Evolutionary conservation across 2,113 vertebrate genomes (phyloP), one percentile per base, ranked within the genome.

Genomic region (Myotis brandtii): DNA sequence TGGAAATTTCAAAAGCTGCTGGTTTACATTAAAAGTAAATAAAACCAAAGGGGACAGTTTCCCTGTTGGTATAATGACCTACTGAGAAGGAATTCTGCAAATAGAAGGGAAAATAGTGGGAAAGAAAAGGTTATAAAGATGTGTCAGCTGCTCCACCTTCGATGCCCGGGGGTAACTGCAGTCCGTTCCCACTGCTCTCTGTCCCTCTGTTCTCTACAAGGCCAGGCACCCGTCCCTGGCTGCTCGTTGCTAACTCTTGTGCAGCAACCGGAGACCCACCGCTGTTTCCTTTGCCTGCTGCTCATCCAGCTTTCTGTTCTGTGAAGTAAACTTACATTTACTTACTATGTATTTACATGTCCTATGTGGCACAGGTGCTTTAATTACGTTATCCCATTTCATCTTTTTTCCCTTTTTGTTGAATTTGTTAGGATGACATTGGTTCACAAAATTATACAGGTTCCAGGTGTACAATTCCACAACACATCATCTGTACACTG

Each of bases 141-240:
- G 50, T 5, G 95, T 72, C 93, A 96, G 97, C 75, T 66, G n/a
- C 27, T 52, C 72, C 54, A 20, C 14, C 83, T 70, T 40, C 87
- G 14, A 0, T 4, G 8, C 27, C 43, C 0, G 23, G 8, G 0
- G 5, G 94, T 95, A 89, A 95, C 90, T 96, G 72, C 16, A 32
- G 0, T 40, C 56, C n/a, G 2, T 20, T 69, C 59, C 67, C 16
- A 3, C 27, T 54, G 4, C 56, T 89, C 69, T 69, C 14, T 79
- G 10, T 25, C 43, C 43, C 43, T 43, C 43, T 59, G 3, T 40
- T 83, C 13, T 56, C 70, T 20, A 5, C 8, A 52, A 13, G 34
- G 1, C 52, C 14, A 11, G 13, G 9, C 18, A 43, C 9, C 9
- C 27, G 6, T 30, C 12, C 20, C 17, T 50, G 4, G 2, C 23